These are phyloP conservation scores for Coecobrya sp. DNA, from an alignment of 2,888 invertebrate species.

Conservation along the genomic window DNA sequence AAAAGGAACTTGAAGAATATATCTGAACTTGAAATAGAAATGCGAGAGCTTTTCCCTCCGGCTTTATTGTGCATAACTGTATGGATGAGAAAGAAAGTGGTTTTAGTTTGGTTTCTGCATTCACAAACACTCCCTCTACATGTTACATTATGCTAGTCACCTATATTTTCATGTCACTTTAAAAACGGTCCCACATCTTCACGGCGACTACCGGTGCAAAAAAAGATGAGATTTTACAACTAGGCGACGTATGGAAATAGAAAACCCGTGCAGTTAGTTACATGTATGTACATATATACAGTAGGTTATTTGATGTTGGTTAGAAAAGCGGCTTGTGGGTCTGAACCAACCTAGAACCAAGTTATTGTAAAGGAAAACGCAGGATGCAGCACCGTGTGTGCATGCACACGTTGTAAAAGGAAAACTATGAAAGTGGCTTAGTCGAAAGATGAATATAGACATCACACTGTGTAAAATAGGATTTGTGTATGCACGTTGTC, in stretches of 20 bases:
- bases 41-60: neutral
- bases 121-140: neutral
- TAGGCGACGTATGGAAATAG: neutral
- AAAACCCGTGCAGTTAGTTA: neutral
- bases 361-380: neutral
- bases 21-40: neutral
- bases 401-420: slow-evolving; percentile 8
- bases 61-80: neutral
- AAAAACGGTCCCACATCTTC: neutral
- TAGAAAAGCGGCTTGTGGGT: neutral
- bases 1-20: neutral
- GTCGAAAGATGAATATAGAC: slow-evolving; percentile 19
- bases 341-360: neutral
- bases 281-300: neutral
- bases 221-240: slow-evolving; percentile 14
- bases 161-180: slow-evolving; percentile 21
- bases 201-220: neutral
- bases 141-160: slow-evolving; percentile 15
- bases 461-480: slow-evolving; percentile 33
- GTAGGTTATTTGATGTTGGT: neutral
- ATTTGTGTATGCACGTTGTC: slow-evolving; percentile 45
- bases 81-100: neutral
- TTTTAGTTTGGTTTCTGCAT: neutral
- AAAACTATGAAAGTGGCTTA: slow-evolving; percentile 66
- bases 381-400: neutral